phyloP scores from a whole-genome alignment of 2,888 invertebrate genomes.

The Agrilus biguttatus region DNA sequence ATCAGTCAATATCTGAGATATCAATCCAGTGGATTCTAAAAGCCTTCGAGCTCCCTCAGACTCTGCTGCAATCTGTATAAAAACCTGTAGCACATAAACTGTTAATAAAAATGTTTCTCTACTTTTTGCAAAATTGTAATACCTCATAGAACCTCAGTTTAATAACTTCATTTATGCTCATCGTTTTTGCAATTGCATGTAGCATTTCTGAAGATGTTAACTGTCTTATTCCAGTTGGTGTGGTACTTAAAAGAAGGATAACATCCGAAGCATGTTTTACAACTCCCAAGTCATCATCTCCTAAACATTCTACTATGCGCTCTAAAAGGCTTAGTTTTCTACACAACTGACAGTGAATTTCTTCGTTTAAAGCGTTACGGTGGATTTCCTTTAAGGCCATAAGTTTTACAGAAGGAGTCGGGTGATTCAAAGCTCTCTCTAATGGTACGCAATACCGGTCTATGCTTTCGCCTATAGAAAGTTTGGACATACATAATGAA shows the following conservation, averaged over 20 bases:
- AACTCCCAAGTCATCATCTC: slow-evolving; percentile 43
- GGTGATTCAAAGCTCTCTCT: slow-evolving; percentile 47
- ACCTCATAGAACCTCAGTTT: slow-evolving; percentile 57
- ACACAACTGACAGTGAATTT: slow-evolving; percentile 19
- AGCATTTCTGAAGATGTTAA: slow-evolving; percentile 41
- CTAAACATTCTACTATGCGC: slow-evolving; percentile 41
- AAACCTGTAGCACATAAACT: slow-evolving; percentile 33
- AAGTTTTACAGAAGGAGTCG: slow-evolving; percentile 43
- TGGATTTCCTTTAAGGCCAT: slow-evolving; percentile 49
- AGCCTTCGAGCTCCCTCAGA: slow-evolving; percentile 44
- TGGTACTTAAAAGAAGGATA: slow-evolving; percentile 34
- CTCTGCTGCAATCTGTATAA: slow-evolving; percentile 46
- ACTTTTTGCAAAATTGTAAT: slow-evolving; percentile 14
- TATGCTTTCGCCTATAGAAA: slow-evolving; percentile 44
- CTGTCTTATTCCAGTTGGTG: slow-evolving; percentile 30
- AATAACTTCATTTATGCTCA: slow-evolving; percentile 41
- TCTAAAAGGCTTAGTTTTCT: slow-evolving; percentile 32
- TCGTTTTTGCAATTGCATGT: slow-evolving; percentile 40
- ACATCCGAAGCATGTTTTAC: slow-evolving; percentile 44
- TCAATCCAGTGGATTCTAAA: slow-evolving; percentile 45
- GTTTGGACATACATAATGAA: slow-evolving; percentile 45
- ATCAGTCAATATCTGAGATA: slow-evolving; percentile 51
- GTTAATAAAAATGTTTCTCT: too few relatives aligned
- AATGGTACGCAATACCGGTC: slow-evolving; percentile 43
- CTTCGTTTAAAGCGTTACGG: slow-evolving; percentile 19